Evolutionary conservation across 2,113 vertebrate species (phyloP), one percentile per base, ranked within the genome.

Genomic region (Oryzias celebensis): DNA sequence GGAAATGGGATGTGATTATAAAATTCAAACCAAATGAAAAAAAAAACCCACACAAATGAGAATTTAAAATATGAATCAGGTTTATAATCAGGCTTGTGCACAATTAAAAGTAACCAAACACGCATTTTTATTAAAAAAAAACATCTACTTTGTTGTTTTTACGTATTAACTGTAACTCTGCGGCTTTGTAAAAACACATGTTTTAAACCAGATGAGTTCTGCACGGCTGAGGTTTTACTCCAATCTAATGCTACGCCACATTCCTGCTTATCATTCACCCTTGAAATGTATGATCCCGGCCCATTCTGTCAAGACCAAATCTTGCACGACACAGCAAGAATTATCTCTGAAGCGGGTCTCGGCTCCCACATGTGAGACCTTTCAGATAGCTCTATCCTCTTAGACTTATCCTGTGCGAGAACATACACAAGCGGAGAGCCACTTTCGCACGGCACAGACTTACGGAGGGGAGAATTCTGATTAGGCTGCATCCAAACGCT

Each of bases 341-440:
- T 80, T 69, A 87, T 85, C 85, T 82, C 62, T 0, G 75, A 79
- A 65, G 31, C 5, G 57, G 64, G 80, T 71, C 73, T 81, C 26
- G 36, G 78, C 78, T 81, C 74, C 80, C 68, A 64, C 85, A 77
- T 70, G 68, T 66, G 71, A 85, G 83, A 78, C 81, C 77, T 85
- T 69, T 69, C 65, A 85, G 83, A 87, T 87, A 84, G 72, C 81
- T 74, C 51, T 62, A 84, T 85, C 85, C 83, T 87, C 85, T 82
- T 81, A 82, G 68, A 73, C 76, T 82, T 82, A 78, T 82, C 78
- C 77, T 50, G 54, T 49, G 60, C 58, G 61, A 17, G 52, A n/a
- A 56, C 42, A 22, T 47, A 68, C 63, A 41, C 61, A 50, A 50
- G 57, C 71, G 57, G 59, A 58, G 63, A 43, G 43, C 26, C 65